Evolutionary conservation across 1,140 invertebrate genomes (phyloP).

Genomic region (Mercenaria mercenaria): DNA sequence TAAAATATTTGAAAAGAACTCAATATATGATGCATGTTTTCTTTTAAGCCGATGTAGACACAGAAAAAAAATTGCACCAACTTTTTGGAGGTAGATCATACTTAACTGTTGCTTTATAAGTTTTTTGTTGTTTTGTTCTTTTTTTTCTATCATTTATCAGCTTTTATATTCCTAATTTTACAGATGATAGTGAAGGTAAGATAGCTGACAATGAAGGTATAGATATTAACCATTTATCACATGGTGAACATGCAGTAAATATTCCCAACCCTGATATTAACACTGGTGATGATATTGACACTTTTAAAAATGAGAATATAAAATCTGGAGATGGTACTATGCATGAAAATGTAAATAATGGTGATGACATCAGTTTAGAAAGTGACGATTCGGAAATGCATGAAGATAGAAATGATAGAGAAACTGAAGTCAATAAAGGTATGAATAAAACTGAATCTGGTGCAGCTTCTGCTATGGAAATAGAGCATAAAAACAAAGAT

Average conservation of each 20-base stretch:
- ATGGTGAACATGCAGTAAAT: not conserved
- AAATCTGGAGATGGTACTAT: not conserved
- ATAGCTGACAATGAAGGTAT: not conserved
- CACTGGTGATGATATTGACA: not conserved
- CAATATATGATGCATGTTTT: no score
- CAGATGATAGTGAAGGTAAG: constrained; percentile 30
- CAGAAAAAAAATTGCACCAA: no score
- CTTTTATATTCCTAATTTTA: constrained; percentile 11
- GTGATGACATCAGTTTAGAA: not conserved
- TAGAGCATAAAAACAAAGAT: no score
- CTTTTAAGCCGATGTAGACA: no score
- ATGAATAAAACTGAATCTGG: no score
- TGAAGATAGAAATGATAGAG: not conserved
- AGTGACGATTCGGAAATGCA: not conserved
- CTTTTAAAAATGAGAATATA: not conserved
- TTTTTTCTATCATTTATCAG: not conserved
- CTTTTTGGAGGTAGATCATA: no score
- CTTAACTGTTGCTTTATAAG: no score
- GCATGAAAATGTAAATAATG: not conserved
- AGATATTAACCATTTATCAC: constrained; percentile 8
- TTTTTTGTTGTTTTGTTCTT: no score
- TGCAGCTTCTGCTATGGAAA: no score
- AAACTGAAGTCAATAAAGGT: not conserved
- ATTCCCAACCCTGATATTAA: constrained; percentile 18
- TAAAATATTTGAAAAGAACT: no score